phyloP scores from a whole-genome alignment of 30 jellyfish, hydroid and myxozoan species.

The Aurelia aurita complex sp. Pacific region DNA sequence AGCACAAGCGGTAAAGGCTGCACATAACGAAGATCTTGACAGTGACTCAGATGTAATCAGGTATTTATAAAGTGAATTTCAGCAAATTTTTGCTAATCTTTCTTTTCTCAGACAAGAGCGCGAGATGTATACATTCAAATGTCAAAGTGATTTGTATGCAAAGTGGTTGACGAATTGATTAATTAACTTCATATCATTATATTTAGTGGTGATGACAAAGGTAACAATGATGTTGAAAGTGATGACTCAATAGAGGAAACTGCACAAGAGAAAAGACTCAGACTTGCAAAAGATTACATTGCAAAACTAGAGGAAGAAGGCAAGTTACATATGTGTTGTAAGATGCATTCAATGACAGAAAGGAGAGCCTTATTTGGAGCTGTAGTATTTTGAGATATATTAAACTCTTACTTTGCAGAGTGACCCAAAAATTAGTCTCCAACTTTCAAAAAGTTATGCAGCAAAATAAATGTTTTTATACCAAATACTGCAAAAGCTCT shows the following conservation, averaged over 20 bases:
- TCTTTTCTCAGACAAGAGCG: too few relatives aligned
- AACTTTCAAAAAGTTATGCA: too few relatives aligned
- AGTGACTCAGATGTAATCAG: conserved; percentile 58
- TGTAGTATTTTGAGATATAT: too few relatives aligned
- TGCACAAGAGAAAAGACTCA: conserved; percentile 90
- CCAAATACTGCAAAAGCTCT: too few relatives aligned
- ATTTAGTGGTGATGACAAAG: conserved; percentile 44
- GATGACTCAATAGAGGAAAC: conserved; percentile 77
- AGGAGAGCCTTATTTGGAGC: too few relatives aligned
- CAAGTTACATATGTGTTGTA: not conserved
- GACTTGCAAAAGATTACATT: conserved; percentile 93
- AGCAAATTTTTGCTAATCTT: too few relatives aligned
- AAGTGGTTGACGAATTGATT: not conserved
- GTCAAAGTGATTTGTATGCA: too few relatives aligned
- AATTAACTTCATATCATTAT: not conserved
- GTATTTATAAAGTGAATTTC: not conserved
- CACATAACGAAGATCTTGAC: conserved; percentile 21
- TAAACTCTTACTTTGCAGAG: too few relatives aligned
- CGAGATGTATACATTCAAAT: too few relatives aligned
- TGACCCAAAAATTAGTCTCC: too few relatives aligned
- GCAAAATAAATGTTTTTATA: too few relatives aligned
- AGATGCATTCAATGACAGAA: too few relatives aligned
- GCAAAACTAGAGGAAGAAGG: conserved; percentile 84
- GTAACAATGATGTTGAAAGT: conserved; percentile 13
- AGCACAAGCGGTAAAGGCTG: conserved; percentile 8